Evolutionary conservation across 1,140 invertebrate genomes (phyloP).

Genomic region (Planococcus citri): DNA sequence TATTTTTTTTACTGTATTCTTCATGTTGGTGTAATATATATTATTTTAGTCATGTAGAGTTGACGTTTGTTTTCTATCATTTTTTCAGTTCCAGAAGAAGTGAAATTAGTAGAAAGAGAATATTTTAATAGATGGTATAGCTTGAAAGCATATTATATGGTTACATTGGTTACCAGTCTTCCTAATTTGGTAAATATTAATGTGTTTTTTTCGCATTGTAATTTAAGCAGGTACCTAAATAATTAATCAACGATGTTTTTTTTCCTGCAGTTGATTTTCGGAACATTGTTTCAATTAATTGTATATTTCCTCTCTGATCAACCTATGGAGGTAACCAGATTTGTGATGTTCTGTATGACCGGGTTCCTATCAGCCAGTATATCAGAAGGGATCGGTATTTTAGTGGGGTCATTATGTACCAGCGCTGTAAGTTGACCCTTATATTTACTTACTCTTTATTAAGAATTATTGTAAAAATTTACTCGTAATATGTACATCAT

Average conservation of each 20-base stretch:
- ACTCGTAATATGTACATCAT: background rate
- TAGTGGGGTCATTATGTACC: conserved; percentile 54
- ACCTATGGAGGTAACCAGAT: conserved; percentile 33
- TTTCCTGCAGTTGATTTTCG: conserved; percentile 32
- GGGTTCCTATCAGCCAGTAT: conserved; percentile 55
- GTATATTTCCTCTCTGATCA: conserved; percentile 35
- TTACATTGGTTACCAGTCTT: conserved; percentile 60
- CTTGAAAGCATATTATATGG: conserved; percentile 58
- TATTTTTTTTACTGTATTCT: too few species aligned
- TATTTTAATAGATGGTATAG: conserved; percentile 69
- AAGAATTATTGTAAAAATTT: background rate
- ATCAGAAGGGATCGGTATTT: conserved; percentile 58
- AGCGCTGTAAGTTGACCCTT: conserved; percentile 47
- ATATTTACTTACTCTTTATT: background rate
- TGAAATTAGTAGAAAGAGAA: conserved; percentile 52
- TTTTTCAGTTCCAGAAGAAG: conserved; percentile 57
- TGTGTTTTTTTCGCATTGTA: background rate
- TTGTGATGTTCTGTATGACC: conserved; percentile 47
- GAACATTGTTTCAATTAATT: conserved; percentile 33
- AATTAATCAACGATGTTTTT: conserved; percentile 27
- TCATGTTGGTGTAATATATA: background rate
- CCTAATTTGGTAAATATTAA: conserved; percentile 40
- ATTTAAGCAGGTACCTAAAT: background rate
- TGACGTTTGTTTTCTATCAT: conserved; percentile 29
- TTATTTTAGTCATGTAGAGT: too few species aligned